Evolutionary conservation across 2,113 vertebrate species (phyloP), one percentile per base, ranked within the genome.

Genomic region (Oceanodroma tethys): DNA sequence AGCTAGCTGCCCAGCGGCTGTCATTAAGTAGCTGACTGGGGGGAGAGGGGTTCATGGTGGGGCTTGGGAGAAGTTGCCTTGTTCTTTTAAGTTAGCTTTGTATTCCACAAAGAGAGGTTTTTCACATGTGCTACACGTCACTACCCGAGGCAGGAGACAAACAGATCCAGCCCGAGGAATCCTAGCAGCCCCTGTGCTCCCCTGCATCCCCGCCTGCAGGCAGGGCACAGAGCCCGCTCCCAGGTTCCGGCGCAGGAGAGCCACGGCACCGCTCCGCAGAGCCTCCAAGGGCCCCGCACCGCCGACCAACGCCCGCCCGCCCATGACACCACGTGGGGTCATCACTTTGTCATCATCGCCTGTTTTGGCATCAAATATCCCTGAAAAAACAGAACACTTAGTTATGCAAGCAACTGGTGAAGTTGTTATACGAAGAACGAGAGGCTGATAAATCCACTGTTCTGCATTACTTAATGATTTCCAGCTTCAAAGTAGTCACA

Each of bases 301-400:
- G 4, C 11, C 3, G 11, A 11, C 10, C 1, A 21, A 13, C 40
- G 6, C 47, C 2, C 0, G 7, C 26, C 17, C 6, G 18, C 29
- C n/a, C n/a, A n/a, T n/a, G n/a, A n/a, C 34, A 47, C 65, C 47
- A 4, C 1, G 11, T 3, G 25, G 13, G 8, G 11, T 7, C 45
- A 27, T 21, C 9, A 7, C 32, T 50, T 17, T 14, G 8, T 30
- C 68, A 29, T 20, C 27, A 3, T 8, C 12, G 23, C 71, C 62
- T 21, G 22, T 13, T 38, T 30, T 6, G 6, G 3, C 21, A 30
- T 9, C 50, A 27, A 7, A 26, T 6, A 40, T 25, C 30, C 45
- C 79, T 5, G 16, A 17, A 48, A 63, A 55, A 30, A 2, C 0
- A 1, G 55, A 42, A 38, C 5, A 4, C 25, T 40, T 7, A 3